Base-by-base conservation (phyloP, 2,888 invertebrate genomes). In the Cecidostiba fungosa region DNA sequence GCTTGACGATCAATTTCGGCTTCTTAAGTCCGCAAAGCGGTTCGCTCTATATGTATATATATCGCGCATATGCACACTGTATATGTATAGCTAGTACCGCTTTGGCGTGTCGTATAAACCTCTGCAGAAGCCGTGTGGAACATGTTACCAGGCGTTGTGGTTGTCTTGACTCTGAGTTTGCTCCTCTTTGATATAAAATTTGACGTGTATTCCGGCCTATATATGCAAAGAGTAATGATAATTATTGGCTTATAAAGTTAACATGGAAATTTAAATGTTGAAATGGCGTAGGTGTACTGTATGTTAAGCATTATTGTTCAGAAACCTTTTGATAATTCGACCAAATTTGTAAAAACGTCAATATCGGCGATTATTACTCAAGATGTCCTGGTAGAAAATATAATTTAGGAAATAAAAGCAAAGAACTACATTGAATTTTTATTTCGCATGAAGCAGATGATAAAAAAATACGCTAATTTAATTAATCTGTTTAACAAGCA, bases 1-100 rank as follows among this genome's bases (percentile, higher is more conserved):
- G 76, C 80, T 80, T 62, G 14, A 50, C 62, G 81, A 77, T 81
- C 72, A 39, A 81, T 85, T 81, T 77, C 66, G 32, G 54, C 54
- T 79, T 54, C 80, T 84, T 47, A 23, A 29, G 50, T 26, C 29
- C 77, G 59, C 39, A 73, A 29, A 26, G 66, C 29, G 66, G 66
- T 29, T 29, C 26, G 14, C 66, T 66, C 66, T 66, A 26, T 66
- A 66, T n/a, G 4, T 66, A 26, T 29, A 66, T 66, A 29, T 23
- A 19, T 29, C 0, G 70, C 3, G 62, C 26, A 77, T 66, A 19
- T 66, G 66, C 62, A 54, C 23, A 70, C 23, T 19, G 62, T 39
- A 39, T 5, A 8, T 26, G 16, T 32, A 79, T 50, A 47, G 70
- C 36, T 29, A 32, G 54, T 8, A 23, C 54, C 19, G 50, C 66